Conservation (phyloP, 2,888 invertebrate species). For the Cantharis rustica region DNA sequence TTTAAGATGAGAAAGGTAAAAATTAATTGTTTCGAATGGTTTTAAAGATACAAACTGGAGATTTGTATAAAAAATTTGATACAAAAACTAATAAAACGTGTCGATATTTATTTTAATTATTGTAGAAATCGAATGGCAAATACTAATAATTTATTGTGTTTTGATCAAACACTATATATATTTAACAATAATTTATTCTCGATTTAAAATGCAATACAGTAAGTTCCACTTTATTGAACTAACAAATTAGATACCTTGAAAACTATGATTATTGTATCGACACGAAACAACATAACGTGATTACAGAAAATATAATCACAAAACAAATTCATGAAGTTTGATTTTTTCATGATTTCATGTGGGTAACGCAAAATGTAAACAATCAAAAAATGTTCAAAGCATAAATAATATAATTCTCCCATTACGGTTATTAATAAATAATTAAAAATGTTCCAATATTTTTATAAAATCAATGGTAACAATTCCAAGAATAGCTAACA, state of each 20-base stretch:
- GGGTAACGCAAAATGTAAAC: background rate
- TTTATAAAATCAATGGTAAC: background rate
- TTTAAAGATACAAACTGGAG: no score
- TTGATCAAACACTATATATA: background rate
- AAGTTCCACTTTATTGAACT: background rate
- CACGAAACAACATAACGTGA: slow-evolving; percentile 11
- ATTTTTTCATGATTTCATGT: slow-evolving; percentile 9
- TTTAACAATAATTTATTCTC: background rate
- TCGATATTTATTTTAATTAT: background rate
- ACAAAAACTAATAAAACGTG: background rate
- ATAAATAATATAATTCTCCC: background rate
- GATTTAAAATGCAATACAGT: background rate
- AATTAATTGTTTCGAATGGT: no score
- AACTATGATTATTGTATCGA: slow-evolving; percentile 9
- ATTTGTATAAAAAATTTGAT: background rate
- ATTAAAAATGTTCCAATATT: background rate
- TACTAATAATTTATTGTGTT: background rate
- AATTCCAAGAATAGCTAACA: background rate
- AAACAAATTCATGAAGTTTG: slow-evolving; percentile 23
- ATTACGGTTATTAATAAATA: background rate
- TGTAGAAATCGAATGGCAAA: background rate
- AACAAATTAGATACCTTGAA: slow-evolving; percentile 2
- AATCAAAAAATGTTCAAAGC: background rate
- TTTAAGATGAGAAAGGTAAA: no score
- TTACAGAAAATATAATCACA: slow-evolving; percentile 5